These are phyloP conservation scores for Garra rufa DNA, from an alignment of 2,113 vertebrate species.

Conservation along the genomic window DNA sequence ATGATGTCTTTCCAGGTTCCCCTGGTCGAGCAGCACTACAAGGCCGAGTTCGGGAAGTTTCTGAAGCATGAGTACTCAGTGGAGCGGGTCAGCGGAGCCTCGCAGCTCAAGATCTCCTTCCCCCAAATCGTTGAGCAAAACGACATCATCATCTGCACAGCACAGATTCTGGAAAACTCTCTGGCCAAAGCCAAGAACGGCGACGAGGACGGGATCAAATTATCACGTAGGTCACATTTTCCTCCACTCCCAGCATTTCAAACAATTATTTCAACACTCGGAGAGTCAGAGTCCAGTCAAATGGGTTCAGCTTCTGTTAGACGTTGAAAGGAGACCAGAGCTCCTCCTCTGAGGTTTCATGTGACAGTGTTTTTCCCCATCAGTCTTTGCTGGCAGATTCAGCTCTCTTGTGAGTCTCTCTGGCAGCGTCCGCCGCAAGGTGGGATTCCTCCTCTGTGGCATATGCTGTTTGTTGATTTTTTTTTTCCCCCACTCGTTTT, in stretches of 20 bases:
- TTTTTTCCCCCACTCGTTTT: constrained; percentile 27
- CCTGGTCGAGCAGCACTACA: constrained; percentile 90
- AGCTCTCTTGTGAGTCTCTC: constrained; percentile 58
- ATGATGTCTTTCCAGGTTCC: constrained; percentile 79
- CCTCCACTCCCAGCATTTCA: neutral
- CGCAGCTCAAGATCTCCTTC: constrained; percentile 92
- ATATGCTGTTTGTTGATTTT: constrained; percentile 78
- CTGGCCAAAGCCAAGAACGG: constrained; percentile 77
- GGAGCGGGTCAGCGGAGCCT: constrained; percentile 87
- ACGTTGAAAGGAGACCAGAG: constrained; percentile 58
- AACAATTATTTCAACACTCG: neutral
- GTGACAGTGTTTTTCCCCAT: constrained; percentile 70
- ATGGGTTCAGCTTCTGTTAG: constrained; percentile 46
- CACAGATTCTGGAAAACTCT: constrained; percentile 94
- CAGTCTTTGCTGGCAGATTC: constrained; percentile 43
- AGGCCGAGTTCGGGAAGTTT: constrained; percentile 83
- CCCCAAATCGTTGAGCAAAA: constrained; percentile 81
- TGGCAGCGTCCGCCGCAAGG: constrained; percentile 72
- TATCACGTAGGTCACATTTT: constrained; percentile 80
- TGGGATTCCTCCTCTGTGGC: constrained; percentile 76
- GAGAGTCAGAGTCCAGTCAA: neutral
- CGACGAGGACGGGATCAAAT: constrained; percentile 83
- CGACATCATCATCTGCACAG: constrained; percentile 95
- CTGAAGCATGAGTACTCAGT: constrained; percentile 83
- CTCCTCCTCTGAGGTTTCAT: constrained; percentile 63